Base-by-base conservation (phyloP, 2,797 vertebrate species). In the Pangasius macronema region DNA sequence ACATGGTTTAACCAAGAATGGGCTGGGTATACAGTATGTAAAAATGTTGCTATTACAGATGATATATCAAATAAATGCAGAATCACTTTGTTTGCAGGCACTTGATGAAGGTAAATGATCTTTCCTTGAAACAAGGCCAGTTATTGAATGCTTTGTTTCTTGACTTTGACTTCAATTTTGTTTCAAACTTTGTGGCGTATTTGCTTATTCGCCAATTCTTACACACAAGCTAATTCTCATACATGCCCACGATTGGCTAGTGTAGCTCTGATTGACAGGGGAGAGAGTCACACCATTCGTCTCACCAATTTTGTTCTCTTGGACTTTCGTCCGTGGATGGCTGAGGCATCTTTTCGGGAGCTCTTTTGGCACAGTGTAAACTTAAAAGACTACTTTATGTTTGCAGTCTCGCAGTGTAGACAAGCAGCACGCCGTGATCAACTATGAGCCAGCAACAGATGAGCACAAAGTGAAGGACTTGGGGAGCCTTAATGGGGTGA, bases 361-460 rank as follows among this genome's bases (percentile, higher is more conserved):
- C 2, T 51, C 13, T n/a, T 55, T 33, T 55, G 14, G 49, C 2
- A 33, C 7, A 30, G 3, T 79, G 22, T 57, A 20, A 77, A 73
- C 27, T n/a, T 51, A 51, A 82, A 49, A 24, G 33, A 0, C 63
- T 81, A 2, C 7, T 27, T 65, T n/a, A 27, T 87, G 76, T 86
- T 86, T 89, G 24, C 87, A 97, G 97, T 97, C 97, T 90, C 97
- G 98, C 88, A 99, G 98, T 24, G 98, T 99, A 92, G 99, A 99
- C 92, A 99, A 99, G 89, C 99, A 99, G 85, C 99, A 99, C 49
- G 99, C 99, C n/a, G 98, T 99, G 79, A 97, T 99, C 93, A 99
- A 99, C 95, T 99, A 98, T 13, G 98, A 99, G 89, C 88, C 95
- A 22, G 95, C 96, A 88, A 93, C 94, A 0, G 99, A 99, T 87